phyloP scores from a whole-genome alignment of 2,888 invertebrate genomes.

The Folsomia manolachei region DNA sequence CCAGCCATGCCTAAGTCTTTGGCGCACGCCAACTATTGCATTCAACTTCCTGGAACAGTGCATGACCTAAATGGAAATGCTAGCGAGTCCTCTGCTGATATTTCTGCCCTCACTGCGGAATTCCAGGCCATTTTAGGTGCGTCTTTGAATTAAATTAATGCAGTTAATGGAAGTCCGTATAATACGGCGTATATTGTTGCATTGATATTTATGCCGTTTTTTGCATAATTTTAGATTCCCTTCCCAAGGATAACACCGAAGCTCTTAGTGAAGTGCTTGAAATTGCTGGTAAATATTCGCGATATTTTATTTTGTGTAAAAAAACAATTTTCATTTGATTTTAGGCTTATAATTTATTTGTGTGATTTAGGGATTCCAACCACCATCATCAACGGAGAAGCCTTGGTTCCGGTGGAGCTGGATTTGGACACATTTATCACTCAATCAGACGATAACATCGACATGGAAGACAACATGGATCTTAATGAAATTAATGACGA shows the following conservation, averaged over 20 bases:
- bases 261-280: constrained; percentile 19
- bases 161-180: too few relatives aligned
- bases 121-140: constrained; percentile 39
- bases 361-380: too few relatives aligned
- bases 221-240: constrained; percentile 42
- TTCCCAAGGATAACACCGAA: constrained; percentile 18
- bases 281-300: constrained; percentile 28
- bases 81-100: not conserved
- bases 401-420: constrained; percentile 33
- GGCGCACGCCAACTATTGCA: not conserved
- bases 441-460: not conserved
- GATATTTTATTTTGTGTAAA: too few relatives aligned
- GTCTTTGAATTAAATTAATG: too few relatives aligned
- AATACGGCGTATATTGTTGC: too few relatives aligned
- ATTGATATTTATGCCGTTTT: too few relatives aligned
- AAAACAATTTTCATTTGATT: too few relatives aligned
- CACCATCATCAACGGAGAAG: constrained; percentile 31
- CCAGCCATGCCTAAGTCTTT: not conserved
- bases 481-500: not conserved
- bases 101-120: constrained; percentile 32
- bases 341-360: too few relatives aligned
- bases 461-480: not conserved
- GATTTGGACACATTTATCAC: not conserved
- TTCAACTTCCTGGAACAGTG: not conserved
- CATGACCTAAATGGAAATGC: not conserved